A percentile compares a stretch with the other conserved stretches of the same genome.
Conservation (phyloP, 2,797 vertebrate species). For the Synanceia verrucosa region DNA sequence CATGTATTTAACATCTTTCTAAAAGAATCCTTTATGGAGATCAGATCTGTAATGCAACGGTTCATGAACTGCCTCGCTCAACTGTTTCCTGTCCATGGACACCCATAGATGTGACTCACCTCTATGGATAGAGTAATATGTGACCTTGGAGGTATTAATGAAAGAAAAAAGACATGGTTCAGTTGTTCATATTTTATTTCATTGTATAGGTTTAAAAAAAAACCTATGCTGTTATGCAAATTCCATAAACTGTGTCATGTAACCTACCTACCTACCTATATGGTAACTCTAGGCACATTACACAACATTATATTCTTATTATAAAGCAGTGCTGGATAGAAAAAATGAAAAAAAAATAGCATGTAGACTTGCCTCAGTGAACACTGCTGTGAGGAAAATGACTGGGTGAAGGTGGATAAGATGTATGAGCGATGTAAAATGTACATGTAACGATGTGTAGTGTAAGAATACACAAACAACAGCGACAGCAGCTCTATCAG, state of each 20-base stretch:
- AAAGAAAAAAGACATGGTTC: constrained; percentile 5
- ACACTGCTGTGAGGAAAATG: neutral
- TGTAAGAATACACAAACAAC: no score
- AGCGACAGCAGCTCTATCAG: constrained; percentile 45
- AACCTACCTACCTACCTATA: no score
- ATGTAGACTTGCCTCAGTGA: neutral
- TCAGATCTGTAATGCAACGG: constrained; percentile 15
- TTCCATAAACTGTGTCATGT: neutral
- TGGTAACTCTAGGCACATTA: neutral
- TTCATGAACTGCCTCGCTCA: constrained; percentile 15
- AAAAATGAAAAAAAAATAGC: neutral
- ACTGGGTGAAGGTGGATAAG: constrained; percentile 15
- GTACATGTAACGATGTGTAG: no score
- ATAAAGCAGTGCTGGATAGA: neutral
- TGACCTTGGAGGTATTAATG: constrained; percentile 19
- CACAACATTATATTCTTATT: no score
- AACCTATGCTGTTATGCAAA: no score
- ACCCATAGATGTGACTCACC: constrained; percentile 5
- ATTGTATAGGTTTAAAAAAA: neutral
- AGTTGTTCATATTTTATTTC: constrained; percentile 2
- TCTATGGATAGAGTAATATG: constrained; percentile 4
- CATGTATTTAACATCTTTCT: no score
- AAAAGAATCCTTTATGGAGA: no score
- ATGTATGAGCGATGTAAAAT: no score
- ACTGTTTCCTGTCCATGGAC: constrained; percentile 7